Evolutionary conservation across 1,140 invertebrate species (phyloP).

Genomic region (Meloidogyne floridensis): DNA sequence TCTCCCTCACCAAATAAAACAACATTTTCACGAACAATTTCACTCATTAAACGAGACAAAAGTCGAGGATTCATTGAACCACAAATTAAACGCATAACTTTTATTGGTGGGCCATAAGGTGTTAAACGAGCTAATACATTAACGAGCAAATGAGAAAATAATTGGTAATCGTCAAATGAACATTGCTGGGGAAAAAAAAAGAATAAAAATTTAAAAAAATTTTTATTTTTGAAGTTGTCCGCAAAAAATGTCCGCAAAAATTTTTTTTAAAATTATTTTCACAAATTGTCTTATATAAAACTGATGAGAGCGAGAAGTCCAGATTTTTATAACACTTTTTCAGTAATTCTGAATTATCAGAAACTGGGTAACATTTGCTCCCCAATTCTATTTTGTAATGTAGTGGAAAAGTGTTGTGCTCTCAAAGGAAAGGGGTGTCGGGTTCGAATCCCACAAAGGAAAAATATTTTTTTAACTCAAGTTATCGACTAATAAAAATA

Average conservation of each 20-base stretch:
- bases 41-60: slow-evolving; percentile 33
- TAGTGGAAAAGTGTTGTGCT: background rate
- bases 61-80: slow-evolving; percentile 27
- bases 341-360: no score
- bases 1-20: slow-evolving; percentile 31
- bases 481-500: background rate
- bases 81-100: slow-evolving; percentile 39
- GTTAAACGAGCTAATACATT: slow-evolving; percentile 31
- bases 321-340: no score
- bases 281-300: no score
- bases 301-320: no score
- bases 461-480: background rate
- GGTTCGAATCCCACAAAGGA: no score
- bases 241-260: background rate
- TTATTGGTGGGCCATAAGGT: slow-evolving; percentile 5
- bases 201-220: background rate
- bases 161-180: slow-evolving; percentile 31
- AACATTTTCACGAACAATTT: slow-evolving; percentile 39
- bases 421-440: no score
- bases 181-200: slow-evolving; percentile 35
- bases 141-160: slow-evolving; percentile 35
- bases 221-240: background rate
- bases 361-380: no score
- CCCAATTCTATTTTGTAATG: background rate
- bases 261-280: no score